phyloP scores from a whole-genome alignment of 1,140 invertebrate species.

The Armadillidium nasatum region DNA sequence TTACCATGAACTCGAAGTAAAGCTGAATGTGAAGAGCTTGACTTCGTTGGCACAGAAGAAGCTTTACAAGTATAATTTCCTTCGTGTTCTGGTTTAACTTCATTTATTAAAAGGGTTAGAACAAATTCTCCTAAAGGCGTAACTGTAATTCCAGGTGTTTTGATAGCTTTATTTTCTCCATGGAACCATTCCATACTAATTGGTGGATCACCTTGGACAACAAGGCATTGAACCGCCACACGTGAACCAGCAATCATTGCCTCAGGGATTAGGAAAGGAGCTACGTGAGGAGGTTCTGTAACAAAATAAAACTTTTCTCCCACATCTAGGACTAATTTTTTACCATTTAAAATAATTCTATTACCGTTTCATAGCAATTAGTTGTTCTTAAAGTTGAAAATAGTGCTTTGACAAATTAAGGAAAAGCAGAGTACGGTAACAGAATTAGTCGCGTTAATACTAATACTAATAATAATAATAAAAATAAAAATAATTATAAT shows the following conservation, averaged over 20 bases:
- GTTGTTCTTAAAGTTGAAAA: no score
- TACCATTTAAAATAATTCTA: no score
- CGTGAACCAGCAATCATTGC: conserved; percentile 42
- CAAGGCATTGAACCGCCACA: conserved; percentile 75
- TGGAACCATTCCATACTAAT: conserved; percentile 72
- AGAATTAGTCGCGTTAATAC: no score
- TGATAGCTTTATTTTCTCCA: conserved; percentile 61
- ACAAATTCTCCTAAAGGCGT: conserved; percentile 77
- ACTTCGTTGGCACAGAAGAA: conserved; percentile 50
- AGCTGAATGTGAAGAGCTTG: conserved; percentile 31
- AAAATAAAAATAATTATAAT: no score
- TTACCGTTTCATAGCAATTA: no score
- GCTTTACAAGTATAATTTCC: conserved; percentile 86
- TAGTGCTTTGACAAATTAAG: no score
- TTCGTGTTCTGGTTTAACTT: conserved; percentile 71
- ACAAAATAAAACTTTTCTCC: no score
- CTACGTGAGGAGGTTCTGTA: conserved; percentile 38
- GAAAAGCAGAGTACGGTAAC: no score
- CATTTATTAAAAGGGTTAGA: conserved; percentile 79
- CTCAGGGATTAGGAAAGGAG: conserved; percentile 34
- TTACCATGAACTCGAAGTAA: conserved; percentile 38
- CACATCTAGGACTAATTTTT: no score
- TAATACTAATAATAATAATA: no score
- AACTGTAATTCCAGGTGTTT: conserved; percentile 55
- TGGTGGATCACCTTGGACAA: conserved; percentile 88